These are phyloP conservation scores for Hybognathus amarus DNA, from an alignment of 2,797 vertebrate genomes.

Conservation along the genomic window DNA sequence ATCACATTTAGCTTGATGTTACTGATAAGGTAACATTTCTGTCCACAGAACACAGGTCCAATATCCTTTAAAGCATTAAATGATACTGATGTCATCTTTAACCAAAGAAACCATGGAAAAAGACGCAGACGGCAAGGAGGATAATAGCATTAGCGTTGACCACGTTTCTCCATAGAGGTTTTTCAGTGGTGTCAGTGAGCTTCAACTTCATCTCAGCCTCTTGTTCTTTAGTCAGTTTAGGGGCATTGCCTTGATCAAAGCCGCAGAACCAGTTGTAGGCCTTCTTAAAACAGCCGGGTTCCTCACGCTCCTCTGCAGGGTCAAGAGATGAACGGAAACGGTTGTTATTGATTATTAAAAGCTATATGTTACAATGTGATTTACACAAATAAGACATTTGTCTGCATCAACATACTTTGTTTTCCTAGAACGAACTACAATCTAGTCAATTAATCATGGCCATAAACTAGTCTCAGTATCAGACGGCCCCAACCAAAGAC, in stretches of 20 bases:
- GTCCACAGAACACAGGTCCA: background rate
- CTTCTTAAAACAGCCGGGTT: slow-evolving; percentile 75
- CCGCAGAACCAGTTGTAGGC: slow-evolving; percentile 88
- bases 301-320: slow-evolving; percentile 63
- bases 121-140: slow-evolving; percentile 87
- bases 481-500: background rate
- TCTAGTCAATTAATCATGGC: background rate
- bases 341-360: slow-evolving; percentile 9
- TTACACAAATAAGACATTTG: background rate
- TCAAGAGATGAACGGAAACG: background rate
- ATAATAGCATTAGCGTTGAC: slow-evolving; percentile 87
- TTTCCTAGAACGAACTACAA: background rate
- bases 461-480: background rate
- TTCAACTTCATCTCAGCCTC: slow-evolving; percentile 81
- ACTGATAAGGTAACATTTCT: slow-evolving; percentile 3
- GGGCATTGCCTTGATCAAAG: slow-evolving; percentile 78
- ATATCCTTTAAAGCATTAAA: background rate
- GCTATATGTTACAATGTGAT: background rate
- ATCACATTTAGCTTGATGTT: background rate
- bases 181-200: slow-evolving; percentile 87
- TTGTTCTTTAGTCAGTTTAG: slow-evolving; percentile 85
- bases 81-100: slow-evolving; percentile 64
- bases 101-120: slow-evolving; percentile 91
- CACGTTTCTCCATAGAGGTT: slow-evolving; percentile 86
- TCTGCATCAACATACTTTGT: background rate